phyloP scores from a whole-genome alignment of 2,113 vertebrate species.

The Ciconia stormi region DNA sequence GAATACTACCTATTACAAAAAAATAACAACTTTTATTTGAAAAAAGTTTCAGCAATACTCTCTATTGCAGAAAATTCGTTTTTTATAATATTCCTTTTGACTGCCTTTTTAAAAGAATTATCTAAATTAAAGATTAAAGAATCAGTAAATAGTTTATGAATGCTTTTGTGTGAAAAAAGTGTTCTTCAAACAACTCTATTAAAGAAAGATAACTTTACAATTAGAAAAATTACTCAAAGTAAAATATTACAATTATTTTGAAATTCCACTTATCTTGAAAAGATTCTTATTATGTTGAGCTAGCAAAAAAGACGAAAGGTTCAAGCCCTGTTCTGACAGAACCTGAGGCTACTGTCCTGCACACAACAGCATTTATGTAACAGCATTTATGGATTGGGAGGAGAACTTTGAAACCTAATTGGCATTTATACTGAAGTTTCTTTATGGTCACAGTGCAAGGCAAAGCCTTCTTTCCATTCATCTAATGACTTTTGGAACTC shows the following conservation, averaged over 20 bases:
- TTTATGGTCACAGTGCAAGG: not conserved
- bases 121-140: not conserved
- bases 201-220: not conserved
- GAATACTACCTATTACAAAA: not conserved
- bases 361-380: not conserved
- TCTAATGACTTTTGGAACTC: not conserved
- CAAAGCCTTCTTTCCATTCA: not conserved
- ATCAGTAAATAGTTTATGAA: not conserved
- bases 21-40: not conserved
- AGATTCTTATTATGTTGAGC: not conserved
- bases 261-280: not conserved
- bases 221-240: not conserved
- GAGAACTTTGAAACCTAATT: not conserved
- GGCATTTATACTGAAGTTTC: not conserved
- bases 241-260: not conserved
- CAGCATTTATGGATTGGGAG: not conserved
- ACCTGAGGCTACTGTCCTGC: not conserved
- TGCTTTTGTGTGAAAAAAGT: not conserved
- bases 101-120: not conserved
- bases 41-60: not conserved
- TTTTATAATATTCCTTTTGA: not conserved
- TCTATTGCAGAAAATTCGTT: not conserved
- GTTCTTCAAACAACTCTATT: not conserved
- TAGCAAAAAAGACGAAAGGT: not conserved
- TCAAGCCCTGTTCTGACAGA: not conserved